Percentiles rank a stretch among this genome's conserved stretches.
These are phyloP conservation scores for Craniophora ligustri DNA, from an alignment of 2,888 invertebrate species.

Conservation along the genomic window DNA sequence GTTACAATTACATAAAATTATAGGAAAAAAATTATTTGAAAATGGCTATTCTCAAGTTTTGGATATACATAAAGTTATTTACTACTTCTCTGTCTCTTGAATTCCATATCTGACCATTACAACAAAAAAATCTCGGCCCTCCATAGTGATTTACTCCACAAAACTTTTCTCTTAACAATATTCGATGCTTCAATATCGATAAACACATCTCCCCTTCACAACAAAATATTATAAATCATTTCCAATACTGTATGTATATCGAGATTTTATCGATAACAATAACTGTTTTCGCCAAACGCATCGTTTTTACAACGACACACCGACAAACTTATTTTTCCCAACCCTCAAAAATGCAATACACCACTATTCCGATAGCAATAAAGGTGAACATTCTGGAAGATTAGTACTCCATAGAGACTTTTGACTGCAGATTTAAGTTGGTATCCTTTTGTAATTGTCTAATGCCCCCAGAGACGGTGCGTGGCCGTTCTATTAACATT, in stretches of 20 bases:
- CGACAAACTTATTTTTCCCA: conserved; percentile 30
- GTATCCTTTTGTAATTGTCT: conserved; percentile 73
- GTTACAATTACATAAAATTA: no score
- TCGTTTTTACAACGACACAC: conserved; percentile 69
- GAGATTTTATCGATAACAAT: conserved; percentile 73
- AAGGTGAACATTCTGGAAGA: conserved; percentile 17
- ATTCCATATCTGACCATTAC: not conserved
- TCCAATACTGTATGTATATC: conserved; percentile 68
- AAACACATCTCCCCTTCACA: conserved; percentile 64
- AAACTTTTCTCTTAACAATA: conserved; percentile 50
- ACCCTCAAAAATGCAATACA: not conserved
- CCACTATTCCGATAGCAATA: conserved; percentile 9
- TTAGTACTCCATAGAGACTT: conserved; percentile 6
- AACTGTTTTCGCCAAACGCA: conserved; percentile 70
- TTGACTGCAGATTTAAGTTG: conserved; percentile 32
- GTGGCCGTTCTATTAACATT: conserved; percentile 79
- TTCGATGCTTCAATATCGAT: conserved; percentile 52
- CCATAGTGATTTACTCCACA: conserved; percentile 37
- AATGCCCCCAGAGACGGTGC: conserved; percentile 72
- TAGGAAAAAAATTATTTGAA: no score
- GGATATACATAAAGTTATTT: no score
- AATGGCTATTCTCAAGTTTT: no score
- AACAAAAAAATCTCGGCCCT: conserved; percentile 20
- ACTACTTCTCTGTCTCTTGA: not conserved
- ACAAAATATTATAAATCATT: conserved; percentile 76